Conservation (phyloP, 2,113 vertebrate genomes). For the Condylura cristata region DNA sequence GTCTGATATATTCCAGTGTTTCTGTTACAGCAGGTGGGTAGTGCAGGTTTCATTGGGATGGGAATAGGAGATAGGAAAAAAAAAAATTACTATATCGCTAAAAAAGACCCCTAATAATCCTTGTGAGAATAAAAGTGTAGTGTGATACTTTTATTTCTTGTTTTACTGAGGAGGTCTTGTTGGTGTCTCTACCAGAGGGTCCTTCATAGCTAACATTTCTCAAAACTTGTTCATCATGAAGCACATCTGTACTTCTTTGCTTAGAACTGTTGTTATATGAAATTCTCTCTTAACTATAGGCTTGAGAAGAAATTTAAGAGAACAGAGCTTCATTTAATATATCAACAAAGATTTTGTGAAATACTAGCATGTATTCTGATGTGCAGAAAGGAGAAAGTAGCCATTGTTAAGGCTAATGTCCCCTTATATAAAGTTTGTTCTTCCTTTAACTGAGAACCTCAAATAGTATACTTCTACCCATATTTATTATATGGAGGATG, state of each 20-base stretch:
- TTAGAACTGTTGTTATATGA: not conserved
- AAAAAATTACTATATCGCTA: not conserved
- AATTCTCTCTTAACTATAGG: not conserved
- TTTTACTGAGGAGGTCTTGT: not conserved
- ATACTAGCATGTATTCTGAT: not conserved
- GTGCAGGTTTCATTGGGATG: not conserved
- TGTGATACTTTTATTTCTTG: not conserved
- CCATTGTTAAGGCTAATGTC: not conserved
- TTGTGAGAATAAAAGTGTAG: not conserved
- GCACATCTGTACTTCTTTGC: not conserved
- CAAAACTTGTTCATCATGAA: slow-evolving; percentile 18
- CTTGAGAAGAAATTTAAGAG: not conserved
- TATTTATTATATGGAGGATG: not conserved
- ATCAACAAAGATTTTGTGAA: not conserved
- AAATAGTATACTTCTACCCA: not conserved
- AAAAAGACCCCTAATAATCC: not conserved
- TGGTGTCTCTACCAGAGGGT: not conserved
- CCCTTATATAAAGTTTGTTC: not conserved
- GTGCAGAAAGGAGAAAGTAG: not conserved
- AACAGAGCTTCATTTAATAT: not conserved
- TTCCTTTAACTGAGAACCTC: slow-evolving; percentile 2
- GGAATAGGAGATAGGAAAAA: not conserved
- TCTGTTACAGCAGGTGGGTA: not conserved
- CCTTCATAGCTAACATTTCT: slow-evolving; percentile 2
- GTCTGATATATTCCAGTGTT: not conserved